A percentile compares a stretch with the other conserved stretches of the same genome.
Conservation (phyloP, 2,888 invertebrate genomes). For the Mythimna albipuncta region DNA sequence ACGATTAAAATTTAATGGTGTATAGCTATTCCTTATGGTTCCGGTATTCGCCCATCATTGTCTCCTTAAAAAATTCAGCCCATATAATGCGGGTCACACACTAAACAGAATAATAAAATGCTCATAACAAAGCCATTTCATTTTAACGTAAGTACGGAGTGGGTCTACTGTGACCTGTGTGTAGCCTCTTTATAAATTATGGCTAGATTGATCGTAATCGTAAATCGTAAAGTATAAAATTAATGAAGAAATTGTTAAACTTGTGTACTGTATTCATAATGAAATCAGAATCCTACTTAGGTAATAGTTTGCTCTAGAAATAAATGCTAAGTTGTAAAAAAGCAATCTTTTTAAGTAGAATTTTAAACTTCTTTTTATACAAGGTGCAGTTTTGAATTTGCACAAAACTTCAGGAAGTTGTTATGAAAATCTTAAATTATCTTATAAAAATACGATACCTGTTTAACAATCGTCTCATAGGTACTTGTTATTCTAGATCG, state of each 20-base stretch:
- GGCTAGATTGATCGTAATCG: not conserved
- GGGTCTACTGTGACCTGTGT: not conserved
- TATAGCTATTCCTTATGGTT: too few species aligned
- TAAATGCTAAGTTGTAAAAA: not conserved
- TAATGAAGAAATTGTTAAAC: conserved; percentile 22
- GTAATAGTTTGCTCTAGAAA: not conserved
- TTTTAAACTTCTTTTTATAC: not conserved
- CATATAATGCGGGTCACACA: not conserved
- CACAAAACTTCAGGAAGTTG: too few species aligned
- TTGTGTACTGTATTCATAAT: conserved; percentile 14
- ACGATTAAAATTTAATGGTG: too few species aligned
- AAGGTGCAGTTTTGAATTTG: too few species aligned
- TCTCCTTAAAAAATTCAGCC: too few species aligned
- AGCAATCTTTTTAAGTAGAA: not conserved
- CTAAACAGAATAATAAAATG: not conserved
- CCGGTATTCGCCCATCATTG: too few species aligned
- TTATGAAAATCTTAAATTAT: too few species aligned
- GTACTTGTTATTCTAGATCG: too few species aligned
- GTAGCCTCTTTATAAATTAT: not conserved
- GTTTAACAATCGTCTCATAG: too few species aligned
- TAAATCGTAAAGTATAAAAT: conserved; percentile 16
- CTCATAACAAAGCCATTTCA: not conserved
- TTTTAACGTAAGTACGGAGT: not conserved
- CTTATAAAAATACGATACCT: too few species aligned
- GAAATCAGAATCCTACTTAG: not conserved